Percentiles rank a stretch among this genome's conserved stretches.
phyloP scores from a whole-genome alignment of 2,797 vertebrate genomes.

The Tauraco hartlaubi region DNA sequence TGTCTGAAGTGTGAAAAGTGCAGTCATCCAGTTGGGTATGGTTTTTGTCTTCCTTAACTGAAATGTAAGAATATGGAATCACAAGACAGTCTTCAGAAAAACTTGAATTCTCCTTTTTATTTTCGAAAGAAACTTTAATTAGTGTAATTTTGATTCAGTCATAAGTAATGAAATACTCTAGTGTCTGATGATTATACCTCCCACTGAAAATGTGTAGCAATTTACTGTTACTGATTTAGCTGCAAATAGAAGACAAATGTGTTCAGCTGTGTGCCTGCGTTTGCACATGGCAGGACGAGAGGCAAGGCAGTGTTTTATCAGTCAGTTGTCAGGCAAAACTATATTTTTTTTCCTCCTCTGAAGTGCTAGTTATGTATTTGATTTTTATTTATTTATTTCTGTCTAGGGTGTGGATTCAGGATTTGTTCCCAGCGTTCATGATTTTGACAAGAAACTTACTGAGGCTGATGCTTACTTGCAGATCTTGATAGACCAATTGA shows the following conservation, averaged over 20 bases:
- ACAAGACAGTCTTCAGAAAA: not conserved
- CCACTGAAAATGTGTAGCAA: not conserved
- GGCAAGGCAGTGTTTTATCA: not conserved
- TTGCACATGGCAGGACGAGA: not conserved
- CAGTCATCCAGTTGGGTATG: not conserved
- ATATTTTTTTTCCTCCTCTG: not conserved
- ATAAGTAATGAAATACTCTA: slow-evolving; percentile 22
- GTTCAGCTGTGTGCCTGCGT: slow-evolving; percentile 33
- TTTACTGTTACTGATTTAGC: slow-evolving; percentile 8
- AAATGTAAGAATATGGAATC: not conserved
- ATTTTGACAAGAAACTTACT: slow-evolving; percentile 98
- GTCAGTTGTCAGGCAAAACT: not conserved
- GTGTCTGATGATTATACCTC: slow-evolving; percentile 4
- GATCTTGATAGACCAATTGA: slow-evolving; percentile 97
- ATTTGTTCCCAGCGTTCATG: slow-evolving; percentile 96
- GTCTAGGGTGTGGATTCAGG: slow-evolving; percentile 94
- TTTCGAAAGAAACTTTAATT: slow-evolving; percentile 28
- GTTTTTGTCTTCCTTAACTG: not conserved
- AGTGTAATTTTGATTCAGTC: slow-evolving; percentile 28
- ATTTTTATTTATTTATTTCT: not conserved
- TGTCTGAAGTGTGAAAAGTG: not conserved
- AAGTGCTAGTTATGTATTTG: not conserved
- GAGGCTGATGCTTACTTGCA: slow-evolving; percentile 98
- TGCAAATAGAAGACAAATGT: not conserved
- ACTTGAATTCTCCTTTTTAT: not conserved